Evolutionary conservation across 2,888 invertebrate species (phyloP), one percentile per base, ranked within the genome.

Genomic region (Zootermopsis nevadensis): DNA sequence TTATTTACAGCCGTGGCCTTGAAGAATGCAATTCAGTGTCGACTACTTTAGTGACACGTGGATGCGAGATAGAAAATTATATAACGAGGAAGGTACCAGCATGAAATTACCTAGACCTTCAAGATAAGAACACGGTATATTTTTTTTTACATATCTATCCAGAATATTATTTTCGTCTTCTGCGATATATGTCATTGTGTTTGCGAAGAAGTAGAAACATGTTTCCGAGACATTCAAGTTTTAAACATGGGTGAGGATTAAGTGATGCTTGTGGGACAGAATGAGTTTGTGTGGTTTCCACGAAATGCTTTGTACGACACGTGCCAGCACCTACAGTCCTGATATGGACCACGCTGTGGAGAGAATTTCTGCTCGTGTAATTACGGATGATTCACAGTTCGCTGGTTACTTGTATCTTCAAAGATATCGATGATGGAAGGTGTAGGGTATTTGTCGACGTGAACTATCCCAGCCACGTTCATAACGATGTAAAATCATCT

Each of bases 391-490:
- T 60, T 27, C 60, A 60, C 10, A 7, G 60, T 48, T 3, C n/a
- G n/a, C 60, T 60, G 7, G n/a, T 60, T n/a, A 4, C n/a, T 60
- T 2, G 27, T 0, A 60, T 60, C 60, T 27, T 60, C 12, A 60
- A 27, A 60, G 8, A 60, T 60, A 27, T 60, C 60, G 60, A 60
- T 60, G 60, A 60, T 60, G 8, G 10, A n/a, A 27, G 27, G 60
- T 24, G n/a, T 60, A n/a, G n/a, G 60, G 60, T 60, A 60, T 60
- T 27, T 60, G n/a, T 60, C n/a, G 60, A 60, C 60, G n/a, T 60
- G n/a, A n/a, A 60, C 60, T 60, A 12, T 60, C 60, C n/a, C 15
- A 60, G 60, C n/a, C 60, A 60, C 27, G 27, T 24, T 27, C 27
- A 10, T 27, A 10, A 60, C 1, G 60, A 60, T 60, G 12, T 19